Evolutionary conservation across 2,797 vertebrate species (phyloP).

Genomic region (Platalea minor): DNA sequence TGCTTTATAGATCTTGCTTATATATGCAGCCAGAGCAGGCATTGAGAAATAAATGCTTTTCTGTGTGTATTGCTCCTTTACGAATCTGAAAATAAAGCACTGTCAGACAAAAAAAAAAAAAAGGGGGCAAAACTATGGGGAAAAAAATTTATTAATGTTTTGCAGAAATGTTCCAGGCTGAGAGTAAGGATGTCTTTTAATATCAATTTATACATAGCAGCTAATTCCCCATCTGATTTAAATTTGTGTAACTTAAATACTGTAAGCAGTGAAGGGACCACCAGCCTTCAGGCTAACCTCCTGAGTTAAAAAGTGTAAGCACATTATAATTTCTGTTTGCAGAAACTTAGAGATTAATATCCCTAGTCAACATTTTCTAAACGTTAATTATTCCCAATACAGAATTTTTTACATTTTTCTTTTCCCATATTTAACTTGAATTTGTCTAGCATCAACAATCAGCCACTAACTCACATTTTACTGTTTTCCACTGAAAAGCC

Average conservation of each 20-base stretch:
- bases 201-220: neutral
- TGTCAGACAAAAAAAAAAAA: too few relatives aligned
- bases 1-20: neutral
- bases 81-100: neutral
- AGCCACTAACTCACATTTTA: neutral
- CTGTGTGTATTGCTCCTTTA: neutral
- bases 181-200: neutral
- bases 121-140: too few relatives aligned
- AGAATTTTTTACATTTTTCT: neutral
- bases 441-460: neutral
- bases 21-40: neutral
- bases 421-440: neutral
- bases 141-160: neutral
- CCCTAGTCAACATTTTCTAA: neutral
- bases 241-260: neutral
- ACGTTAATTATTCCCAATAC: neutral
- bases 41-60: neutral
- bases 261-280: neutral
- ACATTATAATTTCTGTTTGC: neutral
- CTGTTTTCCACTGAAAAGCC: neutral
- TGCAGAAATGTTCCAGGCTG: neutral
- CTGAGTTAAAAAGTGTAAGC: neutral
- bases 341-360: neutral
- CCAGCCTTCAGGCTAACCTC: neutral
- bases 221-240: neutral